These are phyloP conservation scores for Istiophorus platypterus DNA, from an alignment of 2,113 vertebrate genomes.

Conservation along the genomic window DNA sequence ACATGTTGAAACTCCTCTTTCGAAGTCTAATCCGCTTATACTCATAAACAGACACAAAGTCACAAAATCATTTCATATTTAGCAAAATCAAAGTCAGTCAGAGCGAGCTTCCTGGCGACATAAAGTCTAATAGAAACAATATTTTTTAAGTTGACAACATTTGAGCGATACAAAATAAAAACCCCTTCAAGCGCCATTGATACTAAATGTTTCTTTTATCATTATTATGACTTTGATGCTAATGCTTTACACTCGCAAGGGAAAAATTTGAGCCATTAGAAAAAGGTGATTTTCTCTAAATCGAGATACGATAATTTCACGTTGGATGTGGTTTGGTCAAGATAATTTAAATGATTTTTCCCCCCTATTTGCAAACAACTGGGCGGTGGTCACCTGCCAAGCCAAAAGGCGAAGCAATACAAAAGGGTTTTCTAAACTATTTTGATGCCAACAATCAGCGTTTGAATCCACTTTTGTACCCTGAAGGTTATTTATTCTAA, in stretches of 20 bases:
- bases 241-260: neutral
- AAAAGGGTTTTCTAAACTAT: neutral
- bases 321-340: conserved; percentile 19
- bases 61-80: conserved; percentile 35
- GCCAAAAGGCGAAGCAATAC: neutral
- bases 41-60: conserved; percentile 24
- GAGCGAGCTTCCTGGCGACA: neutral
- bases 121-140: neutral
- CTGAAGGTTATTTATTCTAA: neutral
- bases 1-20: conserved; percentile 31
- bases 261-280: neutral
- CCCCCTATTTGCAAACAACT: neutral
- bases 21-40: conserved; percentile 17
- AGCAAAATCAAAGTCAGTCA: conserved; percentile 43
- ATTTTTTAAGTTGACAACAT: conserved; percentile 1
- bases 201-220: neutral
- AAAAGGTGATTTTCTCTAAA: neutral
- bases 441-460: neutral
- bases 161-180: conserved; percentile 4
- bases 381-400: neutral
- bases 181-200: neutral
- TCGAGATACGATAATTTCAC: neutral
- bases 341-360: neutral
- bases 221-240: conserved; percentile 6
- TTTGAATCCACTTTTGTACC: neutral